Conservation (phyloP, 2,888 invertebrate species). For the Amphipoea oculea region DNA sequence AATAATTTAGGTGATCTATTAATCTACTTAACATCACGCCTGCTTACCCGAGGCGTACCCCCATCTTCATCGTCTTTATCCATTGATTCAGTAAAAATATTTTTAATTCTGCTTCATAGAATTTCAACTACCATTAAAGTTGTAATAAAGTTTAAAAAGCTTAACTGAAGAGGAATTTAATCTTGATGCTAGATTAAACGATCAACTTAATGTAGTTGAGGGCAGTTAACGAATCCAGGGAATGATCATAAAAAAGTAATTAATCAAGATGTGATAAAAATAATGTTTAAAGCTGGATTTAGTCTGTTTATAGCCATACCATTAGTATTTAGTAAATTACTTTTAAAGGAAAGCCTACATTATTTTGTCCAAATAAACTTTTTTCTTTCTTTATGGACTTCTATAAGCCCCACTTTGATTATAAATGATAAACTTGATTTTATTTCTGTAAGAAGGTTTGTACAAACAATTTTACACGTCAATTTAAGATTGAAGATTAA, state of each 20-base stretch:
- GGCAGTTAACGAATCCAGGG: neutral
- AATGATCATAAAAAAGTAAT: slow-evolving; percentile 2
- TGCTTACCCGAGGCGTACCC: neutral
- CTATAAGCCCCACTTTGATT: no score
- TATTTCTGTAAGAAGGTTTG: no score
- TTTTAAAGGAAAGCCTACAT: no score
- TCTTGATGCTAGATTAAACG: slow-evolving; percentile 7
- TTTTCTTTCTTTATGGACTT: no score
- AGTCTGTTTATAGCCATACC: neutral
- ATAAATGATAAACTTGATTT: no score
- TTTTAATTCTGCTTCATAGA: neutral
- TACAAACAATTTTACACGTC: no score
- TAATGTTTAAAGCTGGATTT: neutral
- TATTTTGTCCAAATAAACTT: no score
- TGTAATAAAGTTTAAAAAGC: slow-evolving; percentile 2
- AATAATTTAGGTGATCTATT: no score
- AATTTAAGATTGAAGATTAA: no score
- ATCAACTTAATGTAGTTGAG: neutral
- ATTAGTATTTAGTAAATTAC: no score
- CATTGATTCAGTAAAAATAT: neutral
- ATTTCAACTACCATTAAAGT: neutral
- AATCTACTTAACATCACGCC: neutral
- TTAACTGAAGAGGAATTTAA: neutral
- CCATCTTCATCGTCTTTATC: neutral
- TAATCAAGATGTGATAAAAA: neutral